Conservation (phyloP, 1,140 invertebrate genomes). For the Latrodectus geometricus region DNA sequence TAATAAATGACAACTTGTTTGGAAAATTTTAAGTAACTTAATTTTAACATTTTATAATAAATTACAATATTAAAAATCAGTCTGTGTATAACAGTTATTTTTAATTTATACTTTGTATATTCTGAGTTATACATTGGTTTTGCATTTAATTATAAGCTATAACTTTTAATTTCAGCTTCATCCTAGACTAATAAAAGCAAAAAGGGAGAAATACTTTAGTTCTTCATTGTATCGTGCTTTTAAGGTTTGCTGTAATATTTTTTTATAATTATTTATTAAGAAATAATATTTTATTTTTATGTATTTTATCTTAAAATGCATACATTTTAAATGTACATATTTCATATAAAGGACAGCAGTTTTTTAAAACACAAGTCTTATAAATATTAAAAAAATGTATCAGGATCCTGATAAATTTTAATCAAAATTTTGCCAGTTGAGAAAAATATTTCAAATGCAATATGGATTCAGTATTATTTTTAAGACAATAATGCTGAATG, state of each 20-base stretch:
- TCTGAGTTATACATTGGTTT: too few relatives aligned
- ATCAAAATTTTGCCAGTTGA: too few relatives aligned
- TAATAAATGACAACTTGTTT: too few relatives aligned
- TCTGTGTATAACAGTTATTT: too few relatives aligned
- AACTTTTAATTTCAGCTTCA: slow-evolving; percentile 66
- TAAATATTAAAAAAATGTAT: background rate
- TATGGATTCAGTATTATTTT: too few relatives aligned
- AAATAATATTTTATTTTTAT: background rate
- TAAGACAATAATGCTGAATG: too few relatives aligned
- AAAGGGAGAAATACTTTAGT: slow-evolving; percentile 67
- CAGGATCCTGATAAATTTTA: too few relatives aligned
- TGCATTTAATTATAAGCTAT: background rate
- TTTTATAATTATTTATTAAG: background rate
- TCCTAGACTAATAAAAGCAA: slow-evolving; percentile 67
- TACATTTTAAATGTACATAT: background rate
- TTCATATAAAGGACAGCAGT: background rate
- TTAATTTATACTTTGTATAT: too few relatives aligned
- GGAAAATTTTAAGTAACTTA: too few relatives aligned
- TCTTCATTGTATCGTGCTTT: slow-evolving; percentile 68
- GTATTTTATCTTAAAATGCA: background rate
- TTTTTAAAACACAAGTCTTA: background rate
- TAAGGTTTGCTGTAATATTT: slow-evolving; percentile 64
- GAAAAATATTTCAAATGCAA: too few relatives aligned
- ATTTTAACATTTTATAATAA: too few relatives aligned
- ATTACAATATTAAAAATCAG: too few relatives aligned